Percentiles rank a stretch among this genome's conserved stretches.
Conservation (phyloP, 2,113 vertebrate genomes). For the Diglossa brunneiventris region DNA sequence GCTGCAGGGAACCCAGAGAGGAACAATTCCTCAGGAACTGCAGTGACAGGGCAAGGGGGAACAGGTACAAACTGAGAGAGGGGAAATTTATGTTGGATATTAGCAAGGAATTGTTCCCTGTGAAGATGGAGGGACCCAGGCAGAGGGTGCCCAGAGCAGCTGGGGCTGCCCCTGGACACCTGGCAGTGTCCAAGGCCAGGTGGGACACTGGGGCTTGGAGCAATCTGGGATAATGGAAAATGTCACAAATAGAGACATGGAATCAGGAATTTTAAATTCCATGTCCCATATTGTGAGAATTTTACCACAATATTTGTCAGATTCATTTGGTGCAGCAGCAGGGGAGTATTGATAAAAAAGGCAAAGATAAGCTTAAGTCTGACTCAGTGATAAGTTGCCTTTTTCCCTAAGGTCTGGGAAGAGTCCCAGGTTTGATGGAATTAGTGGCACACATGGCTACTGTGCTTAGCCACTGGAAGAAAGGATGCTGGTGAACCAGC, state of each 20-base stretch:
- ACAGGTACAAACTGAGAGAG: neutral
- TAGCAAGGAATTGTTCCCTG: neutral
- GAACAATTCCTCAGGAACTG: neutral
- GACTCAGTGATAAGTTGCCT: neutral
- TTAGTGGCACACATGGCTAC: neutral
- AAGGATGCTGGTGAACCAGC: neutral
- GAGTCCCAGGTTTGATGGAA: neutral
- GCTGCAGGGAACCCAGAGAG: neutral
- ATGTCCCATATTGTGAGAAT: neutral
- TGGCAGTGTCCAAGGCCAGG: neutral
- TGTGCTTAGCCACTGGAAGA: neutral
- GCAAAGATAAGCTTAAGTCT: neutral
- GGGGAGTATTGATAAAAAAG: neutral
- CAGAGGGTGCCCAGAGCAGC: neutral
- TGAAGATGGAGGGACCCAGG: neutral
- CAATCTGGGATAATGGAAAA: neutral
- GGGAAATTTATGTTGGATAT: neutral
- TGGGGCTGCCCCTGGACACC: neutral
- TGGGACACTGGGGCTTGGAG: neutral
- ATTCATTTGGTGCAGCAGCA: neutral
- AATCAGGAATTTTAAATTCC: neutral
- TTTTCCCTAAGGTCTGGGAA: neutral
- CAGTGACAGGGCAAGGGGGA: rapidly evolving
- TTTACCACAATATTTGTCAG: neutral
- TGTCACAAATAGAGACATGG: neutral